Conservation (phyloP, 1,140 invertebrate genomes). For the Bombus huntii region DNA sequence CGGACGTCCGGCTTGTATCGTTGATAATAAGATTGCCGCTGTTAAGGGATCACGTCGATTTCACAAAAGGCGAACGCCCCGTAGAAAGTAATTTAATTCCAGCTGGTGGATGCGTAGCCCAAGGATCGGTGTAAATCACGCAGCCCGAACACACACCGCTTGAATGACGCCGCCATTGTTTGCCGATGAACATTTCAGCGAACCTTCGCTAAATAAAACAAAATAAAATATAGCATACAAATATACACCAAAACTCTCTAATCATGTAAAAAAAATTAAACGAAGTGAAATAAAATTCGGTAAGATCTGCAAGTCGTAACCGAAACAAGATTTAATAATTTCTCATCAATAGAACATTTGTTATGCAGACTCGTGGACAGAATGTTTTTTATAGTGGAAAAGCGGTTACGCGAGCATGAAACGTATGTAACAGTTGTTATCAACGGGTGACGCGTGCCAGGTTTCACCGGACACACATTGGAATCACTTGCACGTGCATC, state of each 20-base stretch:
- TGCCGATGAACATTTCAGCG: conserved; percentile 6
- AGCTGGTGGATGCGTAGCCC: conserved; percentile 6
- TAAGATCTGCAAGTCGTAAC: neutral
- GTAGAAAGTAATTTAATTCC: conserved; percentile 45
- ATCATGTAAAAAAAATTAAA: neutral
- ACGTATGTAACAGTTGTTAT: neutral
- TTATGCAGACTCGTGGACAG: too few species aligned
- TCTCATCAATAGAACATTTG: neutral
- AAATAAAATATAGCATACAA: neutral
- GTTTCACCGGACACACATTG: conserved; percentile 16
- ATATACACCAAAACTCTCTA: neutral
- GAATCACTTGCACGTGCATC: conserved; percentile 19
- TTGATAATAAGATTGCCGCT: conserved; percentile 45
- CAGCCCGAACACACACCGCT: neutral
- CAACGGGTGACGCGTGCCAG: neutral
- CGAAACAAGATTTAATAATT: neutral
- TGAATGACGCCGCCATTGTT: conserved; percentile 19
- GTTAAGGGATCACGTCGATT: conserved; percentile 43
- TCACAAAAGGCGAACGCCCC: conserved; percentile 29
- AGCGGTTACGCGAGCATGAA: neutral
- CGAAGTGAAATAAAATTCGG: neutral
- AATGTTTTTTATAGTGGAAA: neutral
- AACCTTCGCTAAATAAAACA: neutral
- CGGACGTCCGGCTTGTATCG: conserved; percentile 47
- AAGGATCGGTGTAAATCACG: conserved; percentile 24